These are phyloP conservation scores for Rhadina sibilatrix DNA, from an alignment of 2,113 vertebrate genomes.

Conservation along the genomic window DNA sequence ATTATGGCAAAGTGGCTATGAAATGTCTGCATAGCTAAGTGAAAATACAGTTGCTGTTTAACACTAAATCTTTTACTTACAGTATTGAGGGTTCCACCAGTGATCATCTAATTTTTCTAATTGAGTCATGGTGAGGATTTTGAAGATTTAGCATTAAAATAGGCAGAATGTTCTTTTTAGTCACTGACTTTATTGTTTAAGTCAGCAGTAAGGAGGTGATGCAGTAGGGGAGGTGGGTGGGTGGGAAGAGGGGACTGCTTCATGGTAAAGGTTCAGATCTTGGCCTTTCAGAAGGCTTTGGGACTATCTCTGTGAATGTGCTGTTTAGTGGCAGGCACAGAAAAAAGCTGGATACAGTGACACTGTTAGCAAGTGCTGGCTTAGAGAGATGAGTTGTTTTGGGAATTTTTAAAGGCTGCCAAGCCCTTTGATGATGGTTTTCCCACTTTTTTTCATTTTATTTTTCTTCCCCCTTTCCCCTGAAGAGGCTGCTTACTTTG, in stretches of 20 bases:
- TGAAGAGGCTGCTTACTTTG: neutral
- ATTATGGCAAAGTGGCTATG: neutral
- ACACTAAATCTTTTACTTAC: neutral
- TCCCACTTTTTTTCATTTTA: neutral
- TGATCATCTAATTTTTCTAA: neutral
- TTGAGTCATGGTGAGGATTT: neutral
- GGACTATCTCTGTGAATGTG: neutral
- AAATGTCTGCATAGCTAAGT: slow-evolving; percentile 22
- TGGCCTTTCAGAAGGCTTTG: neutral
- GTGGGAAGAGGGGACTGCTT: neutral
- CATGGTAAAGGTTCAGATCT: neutral
- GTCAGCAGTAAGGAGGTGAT: neutral
- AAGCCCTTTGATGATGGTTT: neutral
- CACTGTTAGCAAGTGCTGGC: neutral
- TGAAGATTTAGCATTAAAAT: neutral
- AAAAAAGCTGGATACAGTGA: neutral
- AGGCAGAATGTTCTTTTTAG: slow-evolving; percentile 7
- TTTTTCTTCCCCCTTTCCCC: neutral
- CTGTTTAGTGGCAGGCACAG: neutral
- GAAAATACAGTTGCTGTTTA: slow-evolving; percentile 13
- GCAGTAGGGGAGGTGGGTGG: neutral
- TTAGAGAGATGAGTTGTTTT: neutral
- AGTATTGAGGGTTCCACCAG: neutral
- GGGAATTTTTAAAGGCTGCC: slow-evolving; percentile 3
- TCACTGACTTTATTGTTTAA: slow-evolving; percentile 1